Evolutionary conservation across 1,140 invertebrate genomes (phyloP), one percentile per base, ranked within the genome.

Genomic region (Lepidurus packardi): DNA sequence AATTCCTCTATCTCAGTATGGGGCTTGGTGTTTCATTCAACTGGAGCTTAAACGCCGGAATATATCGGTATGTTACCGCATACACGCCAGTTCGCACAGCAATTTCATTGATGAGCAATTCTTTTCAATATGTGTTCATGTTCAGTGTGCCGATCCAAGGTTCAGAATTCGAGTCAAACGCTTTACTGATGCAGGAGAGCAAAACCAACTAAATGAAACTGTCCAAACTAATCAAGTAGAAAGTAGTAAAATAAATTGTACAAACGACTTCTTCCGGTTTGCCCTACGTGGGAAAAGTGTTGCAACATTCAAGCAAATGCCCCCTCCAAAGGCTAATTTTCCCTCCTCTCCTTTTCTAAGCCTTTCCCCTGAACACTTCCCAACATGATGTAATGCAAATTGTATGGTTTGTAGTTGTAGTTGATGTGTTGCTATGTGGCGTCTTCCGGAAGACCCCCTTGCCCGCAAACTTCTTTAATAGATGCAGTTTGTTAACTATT

Each of bases 401-500:
- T 65, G 13, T 65, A 34, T 34, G 34, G 34, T 34, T 34, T 34
- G 34, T 34, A 34, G 34, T 4, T 34, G 34, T 65, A 13, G 53
- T 65, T 65, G 53, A 9, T 65, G 53, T 65, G 53, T 65, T 65
- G 53, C 53, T 65, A 9, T 65, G 53, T 16, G 21, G 53, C 53
- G 13, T 65, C 8, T 65, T 65, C 53, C 53, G 53, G 53, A 65
- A 65, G 53, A 7, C 45, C 45, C 45, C 45, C 53, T 65, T 7
- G 16, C 53, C 53, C 53, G 34, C 34, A 34, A 34, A 34, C 53
- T 65, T 65, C 21, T 65, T 65, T 65, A 65, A 65, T 65, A 65
- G 53, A 65, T 65, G 53, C 53, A 65, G 16, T 65, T 65, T 16
- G 53, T 65, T 65, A 65, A 65, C 9, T 65, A 65, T 65, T 65